Base-by-base conservation (phyloP, 1,140 invertebrate species). In the Kradibia gibbosae region DNA sequence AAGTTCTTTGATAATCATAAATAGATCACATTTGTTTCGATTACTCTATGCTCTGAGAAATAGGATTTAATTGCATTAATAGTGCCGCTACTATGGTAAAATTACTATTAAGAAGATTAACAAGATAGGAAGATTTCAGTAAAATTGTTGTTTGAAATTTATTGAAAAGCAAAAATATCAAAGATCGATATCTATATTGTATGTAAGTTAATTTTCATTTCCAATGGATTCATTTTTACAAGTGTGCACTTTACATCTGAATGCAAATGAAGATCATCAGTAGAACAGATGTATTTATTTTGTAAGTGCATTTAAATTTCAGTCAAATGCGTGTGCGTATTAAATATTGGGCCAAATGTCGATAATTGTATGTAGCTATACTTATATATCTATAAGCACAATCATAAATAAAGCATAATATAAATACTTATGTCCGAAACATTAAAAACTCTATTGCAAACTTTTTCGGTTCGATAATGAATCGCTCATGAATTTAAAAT, bases 401-500 rank as follows among this genome's bases (percentile, higher is more conserved):
- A 13, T 8, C 7, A 45, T 13, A 45, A 45, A 45, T 45, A 45
- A 45, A 45, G 42, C 42, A n/a, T n/a, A n/a, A n/a, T n/a, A n/a
- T n/a, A n/a, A n/a, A n/a, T n/a, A n/a, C n/a, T n/a, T n/a, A n/a
- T n/a, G n/a, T n/a, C 55, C 31, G 11, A 1, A 28, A 60, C n/a
- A 60, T 60, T 60, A 60, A 60, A 60, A 60, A 28, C 11, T 31
- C 11, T 28, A 28, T 60, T 28, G 55, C 11, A 28, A 60, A 28
- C 7, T 28, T 31, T 60, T 60, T 1, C 15, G 55, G 15, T n/a
- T 60, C 57, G 57, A 31, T 57, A 11, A 11, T 62, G 31, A 62
- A 28, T 62, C 25, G 60, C n/a, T 62, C 60, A 62, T 31, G 31
- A 36, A 62, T 34, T 62, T 34, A 62, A 45, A 62, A 62, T 62